Evolutionary conservation across 2,797 vertebrate genomes (phyloP), one percentile per base, ranked within the genome.

Genomic region (Syndactyla subalaris): DNA sequence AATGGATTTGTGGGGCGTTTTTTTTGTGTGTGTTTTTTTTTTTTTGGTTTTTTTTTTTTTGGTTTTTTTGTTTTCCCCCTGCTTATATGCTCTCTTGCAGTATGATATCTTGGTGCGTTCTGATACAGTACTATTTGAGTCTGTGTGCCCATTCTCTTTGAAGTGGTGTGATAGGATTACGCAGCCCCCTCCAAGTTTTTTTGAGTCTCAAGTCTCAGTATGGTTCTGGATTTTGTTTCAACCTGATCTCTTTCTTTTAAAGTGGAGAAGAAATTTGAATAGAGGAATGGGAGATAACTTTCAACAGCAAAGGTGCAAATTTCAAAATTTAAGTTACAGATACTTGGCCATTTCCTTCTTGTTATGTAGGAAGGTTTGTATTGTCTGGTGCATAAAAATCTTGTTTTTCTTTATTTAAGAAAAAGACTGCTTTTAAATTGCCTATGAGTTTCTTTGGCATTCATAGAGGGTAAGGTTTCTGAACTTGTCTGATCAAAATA

Each of bases 401-500:
- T 39, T 75, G 9, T 2, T 59, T 83, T 88, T 29, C 36, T 76
- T 86, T 86, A 54, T 38, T 73, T 90, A 68, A 84, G 52, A 27
- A 84, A 67, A 87, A 39, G 18, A 6, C 18, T 57, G 12, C 19
- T 65, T 71, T 46, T 34, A 58, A 65, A 52, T 46, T 77, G n/a
- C 45, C 57, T 71, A 52, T 38, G 61, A 45, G 4, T 65, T 46
- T n/a, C 23, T 63, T 30, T 62, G 65, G 62, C 23, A 39, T 71
- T 91, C 36, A 19, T 32, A 41, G 19, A 74, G 17, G 32, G 14
- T 41, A 59, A 76, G 55, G 65, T 46, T 83, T 85, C 39, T 71
- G 87, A 94, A 92, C 81, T 89, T 92, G 12, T 89, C 78, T 74
- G 66, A 85, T 94, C 73, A 93, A 89, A 95, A 80, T 86, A 88